Evolutionary conservation across 2,797 vertebrate genomes (phyloP).

Genomic region (Mionectes olivaceus): DNA sequence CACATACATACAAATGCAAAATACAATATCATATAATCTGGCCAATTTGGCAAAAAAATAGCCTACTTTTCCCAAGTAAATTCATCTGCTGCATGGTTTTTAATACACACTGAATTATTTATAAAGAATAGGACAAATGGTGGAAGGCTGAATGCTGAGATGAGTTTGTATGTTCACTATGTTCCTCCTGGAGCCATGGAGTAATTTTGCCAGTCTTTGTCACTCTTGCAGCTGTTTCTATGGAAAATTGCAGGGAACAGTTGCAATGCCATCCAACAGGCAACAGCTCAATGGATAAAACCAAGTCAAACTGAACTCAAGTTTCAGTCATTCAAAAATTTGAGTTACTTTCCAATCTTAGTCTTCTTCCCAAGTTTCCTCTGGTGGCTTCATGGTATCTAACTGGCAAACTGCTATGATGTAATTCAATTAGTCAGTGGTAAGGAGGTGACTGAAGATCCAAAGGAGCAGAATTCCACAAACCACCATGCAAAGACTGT

Average conservation of each 20-base stretch:
- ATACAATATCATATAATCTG: not conserved
- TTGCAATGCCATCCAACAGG: not conserved
- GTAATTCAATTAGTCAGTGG: not conserved
- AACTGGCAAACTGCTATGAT: not conserved
- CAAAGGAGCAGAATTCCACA: not conserved
- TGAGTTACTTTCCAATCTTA: not conserved
- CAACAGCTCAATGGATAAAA: not conserved
- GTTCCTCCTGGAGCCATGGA: not conserved
- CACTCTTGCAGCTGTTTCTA: not conserved
- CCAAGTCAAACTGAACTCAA: not conserved
- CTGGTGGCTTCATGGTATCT: not conserved
- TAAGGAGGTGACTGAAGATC: not conserved
- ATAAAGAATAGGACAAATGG: not conserved
- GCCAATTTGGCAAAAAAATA: not conserved
- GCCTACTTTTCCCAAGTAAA: not conserved
- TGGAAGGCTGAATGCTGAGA: not conserved
- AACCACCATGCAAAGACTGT: not conserved
- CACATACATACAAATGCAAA: not conserved
- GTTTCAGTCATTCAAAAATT: not conserved
- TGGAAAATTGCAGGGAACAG: not conserved
- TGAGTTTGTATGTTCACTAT: not conserved
- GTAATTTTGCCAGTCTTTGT: not conserved
- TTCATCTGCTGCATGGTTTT: not conserved
- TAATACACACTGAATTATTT: not conserved
- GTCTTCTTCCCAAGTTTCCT: not conserved